These are phyloP conservation scores for Alligator mississippiensis DNA, from an alignment of 2,113 vertebrate genomes.

Conservation along the genomic window DNA sequence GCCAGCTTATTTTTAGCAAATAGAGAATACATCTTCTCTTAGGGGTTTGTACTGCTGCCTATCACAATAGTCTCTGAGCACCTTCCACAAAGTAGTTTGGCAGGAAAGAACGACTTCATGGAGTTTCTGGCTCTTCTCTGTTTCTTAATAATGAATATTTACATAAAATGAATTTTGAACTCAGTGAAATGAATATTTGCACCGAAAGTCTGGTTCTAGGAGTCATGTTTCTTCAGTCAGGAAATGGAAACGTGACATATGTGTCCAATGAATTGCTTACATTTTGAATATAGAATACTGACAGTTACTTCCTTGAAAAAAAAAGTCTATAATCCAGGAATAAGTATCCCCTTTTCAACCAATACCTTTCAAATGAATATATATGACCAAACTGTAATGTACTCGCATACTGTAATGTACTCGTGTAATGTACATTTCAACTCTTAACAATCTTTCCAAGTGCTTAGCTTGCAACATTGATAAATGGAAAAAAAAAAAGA, in stretches of 20 bases:
- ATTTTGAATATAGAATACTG: slow-evolving; percentile 8
- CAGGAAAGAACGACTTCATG: slow-evolving; percentile 25
- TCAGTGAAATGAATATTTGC: slow-evolving; percentile 6
- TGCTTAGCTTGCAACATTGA: too few species aligned
- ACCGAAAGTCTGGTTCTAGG: not conserved
- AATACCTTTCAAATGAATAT: not conserved
- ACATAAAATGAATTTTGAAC: slow-evolving; percentile 22
- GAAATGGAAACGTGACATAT: not conserved
- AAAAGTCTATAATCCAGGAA: slow-evolving; percentile 1
- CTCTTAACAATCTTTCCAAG: too few species aligned
- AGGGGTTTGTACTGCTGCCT: slow-evolving; percentile 5
- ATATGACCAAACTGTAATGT: not conserved
- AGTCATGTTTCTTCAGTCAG: slow-evolving; percentile 24
- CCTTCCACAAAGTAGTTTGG: not conserved
- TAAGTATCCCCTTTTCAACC: not conserved
- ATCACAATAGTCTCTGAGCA: not conserved
- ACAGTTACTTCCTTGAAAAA: not conserved
- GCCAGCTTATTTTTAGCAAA: not conserved
- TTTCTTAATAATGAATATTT: slow-evolving; percentile 54
- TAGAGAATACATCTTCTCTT: not conserved
- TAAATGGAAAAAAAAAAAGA: too few species aligned
- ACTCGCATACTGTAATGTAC: not conserved
- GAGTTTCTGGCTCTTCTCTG: slow-evolving; percentile 38
- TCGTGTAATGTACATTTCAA: too few species aligned
- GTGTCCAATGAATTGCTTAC: not conserved